Evolutionary conservation across 2,797 vertebrate genomes (phyloP).

Genomic region (Thaleichthys pacificus): DNA sequence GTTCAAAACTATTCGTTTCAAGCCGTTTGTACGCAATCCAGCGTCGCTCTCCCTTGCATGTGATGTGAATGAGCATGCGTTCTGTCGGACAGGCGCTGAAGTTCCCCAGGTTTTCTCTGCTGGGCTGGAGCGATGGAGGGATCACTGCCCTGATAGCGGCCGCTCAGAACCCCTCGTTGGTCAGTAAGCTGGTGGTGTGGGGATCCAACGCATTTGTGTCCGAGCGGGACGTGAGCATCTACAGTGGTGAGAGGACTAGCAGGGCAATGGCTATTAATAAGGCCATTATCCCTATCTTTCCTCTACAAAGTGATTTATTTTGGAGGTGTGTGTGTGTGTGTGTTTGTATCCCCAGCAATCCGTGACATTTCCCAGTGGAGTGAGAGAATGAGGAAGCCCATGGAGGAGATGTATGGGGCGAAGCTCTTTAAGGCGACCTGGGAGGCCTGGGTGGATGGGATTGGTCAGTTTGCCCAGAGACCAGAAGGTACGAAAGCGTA

Average conservation of each 20-base stretch:
- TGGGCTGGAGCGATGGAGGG: constrained; percentile 93
- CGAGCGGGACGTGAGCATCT: constrained; percentile 78
- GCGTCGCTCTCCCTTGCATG: no score
- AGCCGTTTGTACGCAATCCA: neutral
- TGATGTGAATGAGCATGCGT: neutral
- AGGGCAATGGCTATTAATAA: neutral
- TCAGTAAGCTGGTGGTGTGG: constrained; percentile 86
- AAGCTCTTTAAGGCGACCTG: constrained; percentile 81
- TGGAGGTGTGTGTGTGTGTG: neutral
- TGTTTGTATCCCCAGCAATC: constrained; percentile 67
- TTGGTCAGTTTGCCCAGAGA: constrained; percentile 70
- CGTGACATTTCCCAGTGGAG: constrained; percentile 88
- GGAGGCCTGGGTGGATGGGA: constrained; percentile 83
- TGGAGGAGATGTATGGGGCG: constrained; percentile 85
- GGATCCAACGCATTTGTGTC: constrained; percentile 82
- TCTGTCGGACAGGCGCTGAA: constrained; percentile 71
- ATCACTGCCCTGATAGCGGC: constrained; percentile 86
- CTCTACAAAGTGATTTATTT: neutral
- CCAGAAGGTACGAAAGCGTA: constrained; percentile 74
- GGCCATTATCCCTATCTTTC: neutral
- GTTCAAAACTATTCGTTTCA: neutral
- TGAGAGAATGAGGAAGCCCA: constrained; percentile 77
- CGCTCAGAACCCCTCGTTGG: constrained; percentile 72
- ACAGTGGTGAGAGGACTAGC: constrained; percentile 69
- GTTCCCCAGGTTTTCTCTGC: constrained; percentile 82